phyloP scores from a whole-genome alignment of 2,113 vertebrate species.

The Scomber scombrus region DNA sequence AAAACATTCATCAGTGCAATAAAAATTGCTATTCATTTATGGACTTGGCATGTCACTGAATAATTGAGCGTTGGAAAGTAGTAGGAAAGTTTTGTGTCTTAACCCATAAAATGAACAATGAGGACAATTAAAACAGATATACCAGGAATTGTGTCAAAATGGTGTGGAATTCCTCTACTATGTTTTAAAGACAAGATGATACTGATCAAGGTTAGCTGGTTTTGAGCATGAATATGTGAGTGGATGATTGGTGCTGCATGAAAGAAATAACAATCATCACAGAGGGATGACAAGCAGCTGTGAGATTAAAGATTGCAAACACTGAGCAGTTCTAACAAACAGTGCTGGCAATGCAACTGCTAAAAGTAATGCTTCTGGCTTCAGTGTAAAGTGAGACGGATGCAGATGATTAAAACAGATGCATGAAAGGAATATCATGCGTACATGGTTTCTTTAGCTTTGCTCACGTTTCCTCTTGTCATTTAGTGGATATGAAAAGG shows the following conservation, averaged over 20 bases:
- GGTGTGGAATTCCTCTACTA: background rate
- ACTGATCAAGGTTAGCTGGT: background rate
- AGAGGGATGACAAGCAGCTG: slow-evolving; percentile 39
- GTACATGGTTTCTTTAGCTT: slow-evolving; percentile 19
- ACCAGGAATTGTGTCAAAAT: background rate
- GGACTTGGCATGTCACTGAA: too few relatives aligned
- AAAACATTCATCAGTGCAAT: too few relatives aligned
- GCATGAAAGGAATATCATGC: slow-evolving; percentile 27
- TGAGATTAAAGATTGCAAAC: slow-evolving; percentile 35
- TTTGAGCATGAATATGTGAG: background rate
- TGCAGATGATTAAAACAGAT: slow-evolving; percentile 42
- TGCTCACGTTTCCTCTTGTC: slow-evolving; percentile 24
- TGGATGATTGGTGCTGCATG: background rate
- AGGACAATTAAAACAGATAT: background rate
- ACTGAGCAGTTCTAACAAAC: slow-evolving; percentile 26
- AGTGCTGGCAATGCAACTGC: slow-evolving; percentile 17
- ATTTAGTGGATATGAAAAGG: slow-evolving; percentile 11
- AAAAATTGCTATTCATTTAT: too few relatives aligned
- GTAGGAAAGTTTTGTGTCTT: too few relatives aligned
- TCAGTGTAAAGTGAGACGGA: slow-evolving; percentile 30
- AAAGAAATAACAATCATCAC: background rate
- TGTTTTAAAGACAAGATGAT: background rate
- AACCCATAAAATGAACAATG: too few relatives aligned
- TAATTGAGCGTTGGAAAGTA: too few relatives aligned
- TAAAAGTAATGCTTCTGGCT: background rate